Base-by-base conservation (phyloP, 2,888 invertebrate genomes). In the Volucella bombylans region DNA sequence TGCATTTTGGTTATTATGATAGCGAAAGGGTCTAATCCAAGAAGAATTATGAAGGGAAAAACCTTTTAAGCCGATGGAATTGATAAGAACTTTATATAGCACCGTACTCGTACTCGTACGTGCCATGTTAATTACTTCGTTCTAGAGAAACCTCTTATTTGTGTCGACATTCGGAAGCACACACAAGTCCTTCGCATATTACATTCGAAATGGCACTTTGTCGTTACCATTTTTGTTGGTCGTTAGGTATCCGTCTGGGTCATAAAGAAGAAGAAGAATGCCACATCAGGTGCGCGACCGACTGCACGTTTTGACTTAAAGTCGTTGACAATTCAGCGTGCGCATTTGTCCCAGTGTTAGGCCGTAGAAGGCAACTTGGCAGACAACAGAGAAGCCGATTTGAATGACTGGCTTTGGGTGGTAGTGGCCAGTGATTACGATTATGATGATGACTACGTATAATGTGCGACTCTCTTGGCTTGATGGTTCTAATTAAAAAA, bases 1-100 rank as follows among this genome's bases (percentile, higher is more conserved):
- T 88, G 79, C 88, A 88, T 88, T 88, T 88, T 86, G 82, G 89
- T 86, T 88, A 88, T 88, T 87, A 89, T 88, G 87, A 88, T 87
- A 88, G 87, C 62, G 43, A 73, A 55, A 18, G 45, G 59, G 52
- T 43, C 41, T 9, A 41, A 69, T 18, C 54, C 45, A 12, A 39
- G 61, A 55, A 78, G 77, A 55, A 55, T 55, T 41, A 23, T 23
- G 31, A 47, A 59, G 49, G 59, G 47, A 61, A 62, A 55, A 76
- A 47, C 31, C 82, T 69, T 41, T 68, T 82, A 57, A 64, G 14
- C 57, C 52, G 79, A 79, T 78, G 57, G 15, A 47, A 10, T 57
- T 68, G 78, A 79, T 78, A 82, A 79, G 57, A 72, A 47, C 45
- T 49, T 65, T 71, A 54, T 45, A 23, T 61, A 12, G 55, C 47